Evolutionary conservation across 1,140 invertebrate species (phyloP).

Genomic region (Linepithema humile): DNA sequence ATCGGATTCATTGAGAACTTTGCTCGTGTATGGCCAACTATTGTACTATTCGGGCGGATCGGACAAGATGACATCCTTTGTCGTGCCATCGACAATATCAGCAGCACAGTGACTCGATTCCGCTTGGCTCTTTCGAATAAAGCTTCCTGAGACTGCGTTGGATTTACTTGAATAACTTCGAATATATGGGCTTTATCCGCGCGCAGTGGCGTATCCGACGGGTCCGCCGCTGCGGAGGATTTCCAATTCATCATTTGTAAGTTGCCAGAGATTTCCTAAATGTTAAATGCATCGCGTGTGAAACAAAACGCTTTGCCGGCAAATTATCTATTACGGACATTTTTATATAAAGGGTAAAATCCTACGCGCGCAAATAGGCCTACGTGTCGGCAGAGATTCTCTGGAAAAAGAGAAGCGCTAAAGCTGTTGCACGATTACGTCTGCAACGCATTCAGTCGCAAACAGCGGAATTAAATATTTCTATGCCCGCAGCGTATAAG

Average conservation of each 20-base stretch:
- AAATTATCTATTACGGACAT: background rate
- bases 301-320: background rate
- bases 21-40: constrained; percentile 1
- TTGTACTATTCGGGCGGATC: constrained; percentile 23
- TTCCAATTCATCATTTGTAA: background rate
- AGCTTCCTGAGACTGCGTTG: constrained; percentile 14
- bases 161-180: constrained; percentile 44
- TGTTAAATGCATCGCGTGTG: background rate
- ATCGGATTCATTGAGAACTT: constrained; percentile 17
- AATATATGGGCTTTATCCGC: constrained; percentile 17
- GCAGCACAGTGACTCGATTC: constrained; percentile 35
- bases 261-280: background rate
- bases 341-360: no score
- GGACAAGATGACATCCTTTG: constrained; percentile 45
- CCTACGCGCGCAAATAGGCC: no score
- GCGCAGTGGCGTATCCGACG: background rate
- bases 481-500: background rate
- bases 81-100: constrained; percentile 41
- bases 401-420: background rate
- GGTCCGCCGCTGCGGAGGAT: no score
- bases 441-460: background rate
- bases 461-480: constrained; percentile 48
- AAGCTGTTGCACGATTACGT: background rate
- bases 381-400: background rate
- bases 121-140: constrained; percentile 31